A percentile compares a stretch with the other conserved stretches of the same genome.
These are phyloP conservation scores for Geotrypetes seraphini DNA, from an alignment of 2,797 vertebrate genomes.

Conservation along the genomic window DNA sequence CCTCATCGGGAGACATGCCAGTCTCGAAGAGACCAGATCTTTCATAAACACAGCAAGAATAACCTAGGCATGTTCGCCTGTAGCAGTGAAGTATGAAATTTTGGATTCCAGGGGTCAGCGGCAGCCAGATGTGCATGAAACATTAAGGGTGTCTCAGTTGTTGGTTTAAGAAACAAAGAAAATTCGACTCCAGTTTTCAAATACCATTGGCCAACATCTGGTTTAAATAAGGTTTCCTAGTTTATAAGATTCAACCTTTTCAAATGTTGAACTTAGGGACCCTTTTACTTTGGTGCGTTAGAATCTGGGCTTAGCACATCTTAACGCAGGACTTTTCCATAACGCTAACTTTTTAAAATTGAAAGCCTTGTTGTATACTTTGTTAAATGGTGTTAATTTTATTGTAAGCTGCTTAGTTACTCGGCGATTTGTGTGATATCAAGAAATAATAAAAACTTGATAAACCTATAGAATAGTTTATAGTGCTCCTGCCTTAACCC, in stretches of 20 bases:
- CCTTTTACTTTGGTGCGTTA: too few species aligned
- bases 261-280: too few species aligned
- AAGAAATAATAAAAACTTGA: too few species aligned
- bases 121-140: conserved; percentile 74
- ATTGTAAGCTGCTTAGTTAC: too few species aligned
- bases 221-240: conserved; percentile 43
- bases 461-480: too few species aligned
- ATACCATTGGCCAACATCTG: conserved; percentile 62
- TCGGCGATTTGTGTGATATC: too few species aligned
- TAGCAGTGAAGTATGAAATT: conserved; percentile 52
- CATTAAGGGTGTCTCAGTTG: conserved; percentile 64
- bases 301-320: too few species aligned
- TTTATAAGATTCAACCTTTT: conserved; percentile 44
- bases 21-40: conserved; percentile 44
- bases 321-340: too few species aligned
- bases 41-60: conserved; percentile 51
- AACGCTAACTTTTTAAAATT: too few species aligned
- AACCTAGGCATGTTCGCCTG: conserved; percentile 45
- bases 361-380: too few species aligned
- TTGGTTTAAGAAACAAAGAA: conserved; percentile 68
- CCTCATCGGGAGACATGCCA: conserved; percentile 36
- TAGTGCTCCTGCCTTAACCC: too few species aligned
- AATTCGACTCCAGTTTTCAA: conserved; percentile 47
- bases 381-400: too few species aligned
- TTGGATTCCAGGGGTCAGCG: conserved; percentile 60